phyloP scores from a whole-genome alignment of 2,888 invertebrate species.

The Lamproptera curius region DNA sequence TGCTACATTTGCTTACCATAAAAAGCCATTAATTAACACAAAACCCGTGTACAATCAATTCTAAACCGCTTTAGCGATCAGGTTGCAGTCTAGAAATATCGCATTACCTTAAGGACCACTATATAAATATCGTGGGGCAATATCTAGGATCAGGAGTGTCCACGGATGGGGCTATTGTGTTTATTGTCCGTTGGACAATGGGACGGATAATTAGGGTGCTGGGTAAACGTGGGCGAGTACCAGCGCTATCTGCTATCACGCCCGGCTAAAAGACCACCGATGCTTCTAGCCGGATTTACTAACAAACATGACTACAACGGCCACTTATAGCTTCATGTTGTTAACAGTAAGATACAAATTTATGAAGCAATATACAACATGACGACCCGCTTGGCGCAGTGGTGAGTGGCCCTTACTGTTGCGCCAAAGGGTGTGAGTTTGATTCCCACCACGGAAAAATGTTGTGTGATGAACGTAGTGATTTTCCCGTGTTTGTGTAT shows the following conservation, averaged over 20 bases:
- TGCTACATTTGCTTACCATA: not conserved
- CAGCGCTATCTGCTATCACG: constrained; percentile 47
- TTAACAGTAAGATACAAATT: not conserved
- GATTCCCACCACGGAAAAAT: too few species aligned
- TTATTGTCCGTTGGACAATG: constrained; percentile 35
- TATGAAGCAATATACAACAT: not conserved
- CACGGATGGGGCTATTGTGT: constrained; percentile 21
- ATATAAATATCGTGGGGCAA: constrained; percentile 4
- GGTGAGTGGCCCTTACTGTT: too few species aligned
- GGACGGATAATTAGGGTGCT: constrained; percentile 27
- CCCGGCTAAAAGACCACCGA: constrained; percentile 35
- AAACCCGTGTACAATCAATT: not conserved
- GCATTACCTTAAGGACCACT: not conserved
- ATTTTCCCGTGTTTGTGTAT: not conserved
- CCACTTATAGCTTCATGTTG: not conserved
- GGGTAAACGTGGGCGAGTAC: constrained; percentile 21
- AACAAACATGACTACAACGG: not conserved
- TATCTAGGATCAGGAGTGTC: constrained; percentile 16
- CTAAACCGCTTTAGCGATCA: not conserved
- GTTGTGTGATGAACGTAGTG: too few species aligned
- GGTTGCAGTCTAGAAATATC: too few species aligned
- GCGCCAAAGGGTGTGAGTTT: too few species aligned
- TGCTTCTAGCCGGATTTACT: constrained; percentile 14
- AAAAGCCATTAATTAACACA: not conserved
- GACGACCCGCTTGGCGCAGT: not conserved